Conservation (phyloP, 2,888 invertebrate genomes). For the Embidobia sp. region DNA sequence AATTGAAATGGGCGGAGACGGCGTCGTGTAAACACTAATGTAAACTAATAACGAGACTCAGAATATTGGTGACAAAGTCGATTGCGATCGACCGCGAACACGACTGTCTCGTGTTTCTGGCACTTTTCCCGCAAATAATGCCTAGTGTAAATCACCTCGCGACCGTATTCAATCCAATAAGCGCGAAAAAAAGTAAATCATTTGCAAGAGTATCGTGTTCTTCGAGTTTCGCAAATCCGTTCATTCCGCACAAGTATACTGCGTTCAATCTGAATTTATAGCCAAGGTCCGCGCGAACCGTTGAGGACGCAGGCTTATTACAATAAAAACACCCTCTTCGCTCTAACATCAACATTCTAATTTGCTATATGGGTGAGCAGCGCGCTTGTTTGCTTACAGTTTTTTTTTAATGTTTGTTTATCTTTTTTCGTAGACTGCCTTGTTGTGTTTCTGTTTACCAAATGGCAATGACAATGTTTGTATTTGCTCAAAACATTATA, state of each 20-base stretch:
- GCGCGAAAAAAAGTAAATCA: background rate
- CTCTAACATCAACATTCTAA: no score
- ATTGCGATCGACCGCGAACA: slow-evolving; percentile 63
- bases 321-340: no score
- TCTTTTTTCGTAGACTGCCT: no score
- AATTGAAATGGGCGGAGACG: slow-evolving; percentile 17
- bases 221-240: background rate
- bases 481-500: no score
- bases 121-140: slow-evolving; percentile 55
- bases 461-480: no score
- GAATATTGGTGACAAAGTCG: slow-evolving; percentile 58
- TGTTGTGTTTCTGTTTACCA: no score
- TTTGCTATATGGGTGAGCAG: no score
- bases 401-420: no score
- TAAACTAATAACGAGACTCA: slow-evolving; percentile 34
- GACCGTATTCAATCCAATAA: slow-evolving; percentile 10
- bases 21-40: slow-evolving; percentile 11
- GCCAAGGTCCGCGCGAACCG: no score
- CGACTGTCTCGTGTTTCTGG: slow-evolving; percentile 50
- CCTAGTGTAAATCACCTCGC: slow-evolving; percentile 40
- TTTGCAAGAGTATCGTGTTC: background rate
- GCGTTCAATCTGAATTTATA: background rate
- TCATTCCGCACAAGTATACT: no score
- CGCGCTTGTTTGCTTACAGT: no score
- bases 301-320: no score